These are phyloP conservation scores for Misgurnus anguillicaudatus DNA, from an alignment of 2,113 vertebrate genomes.

Conservation along the genomic window DNA sequence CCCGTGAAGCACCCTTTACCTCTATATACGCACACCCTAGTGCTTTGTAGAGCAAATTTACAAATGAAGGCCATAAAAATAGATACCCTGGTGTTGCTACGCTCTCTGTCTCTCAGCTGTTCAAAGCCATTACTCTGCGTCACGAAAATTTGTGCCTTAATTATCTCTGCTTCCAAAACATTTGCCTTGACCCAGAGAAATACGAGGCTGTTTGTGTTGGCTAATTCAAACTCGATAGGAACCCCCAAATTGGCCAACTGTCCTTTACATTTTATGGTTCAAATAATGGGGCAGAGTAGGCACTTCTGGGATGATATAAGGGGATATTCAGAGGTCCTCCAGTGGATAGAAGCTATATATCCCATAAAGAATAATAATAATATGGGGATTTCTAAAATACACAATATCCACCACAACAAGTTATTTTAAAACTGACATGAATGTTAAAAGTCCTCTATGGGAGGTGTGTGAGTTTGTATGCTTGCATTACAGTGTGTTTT, in stretches of 20 bases:
- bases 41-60: conserved; percentile 7
- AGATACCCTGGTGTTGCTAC: conserved; percentile 42
- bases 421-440: too few relatives aligned
- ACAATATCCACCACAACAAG: too few relatives aligned
- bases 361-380: conserved; percentile 17
- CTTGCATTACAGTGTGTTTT: neutral
- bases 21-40: conserved; percentile 7
- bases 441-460: neutral
- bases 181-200: conserved; percentile 53
- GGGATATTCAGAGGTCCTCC: conserved; percentile 45
- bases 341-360: conserved; percentile 21
- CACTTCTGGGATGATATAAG: conserved; percentile 57
- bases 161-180: conserved; percentile 56
- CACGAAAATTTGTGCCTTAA: conserved; percentile 64
- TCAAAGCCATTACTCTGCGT: conserved; percentile 59
- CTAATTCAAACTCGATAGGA: conserved; percentile 42
- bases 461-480: neutral
- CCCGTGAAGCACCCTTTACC: conserved; percentile 23
- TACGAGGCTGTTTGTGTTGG: conserved; percentile 47
- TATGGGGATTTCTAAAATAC: neutral
- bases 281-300: conserved; percentile 44
- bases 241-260: conserved; percentile 50
- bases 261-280: conserved; percentile 55
- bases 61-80: conserved; percentile 45
- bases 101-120: conserved; percentile 49